phyloP scores from a whole-genome alignment of 2,113 vertebrate species.

The Perognathus longimembris region DNA sequence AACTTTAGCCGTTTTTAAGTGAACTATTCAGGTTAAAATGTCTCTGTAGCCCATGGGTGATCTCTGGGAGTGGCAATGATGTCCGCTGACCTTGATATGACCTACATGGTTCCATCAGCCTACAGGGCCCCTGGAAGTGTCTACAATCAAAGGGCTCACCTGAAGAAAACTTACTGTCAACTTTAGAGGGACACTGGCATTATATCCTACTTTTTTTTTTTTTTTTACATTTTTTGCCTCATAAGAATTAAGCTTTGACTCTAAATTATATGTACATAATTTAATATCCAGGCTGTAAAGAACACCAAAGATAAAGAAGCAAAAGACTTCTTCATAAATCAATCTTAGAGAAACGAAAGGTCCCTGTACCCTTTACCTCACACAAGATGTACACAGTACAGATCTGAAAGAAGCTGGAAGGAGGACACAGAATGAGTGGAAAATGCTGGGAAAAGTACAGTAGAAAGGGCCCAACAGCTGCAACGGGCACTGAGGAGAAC shows the following conservation, averaged over 20 bases:
- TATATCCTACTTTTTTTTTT: neutral
- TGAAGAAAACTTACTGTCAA: neutral
- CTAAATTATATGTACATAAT: no score
- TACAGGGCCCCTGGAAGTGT: neutral
- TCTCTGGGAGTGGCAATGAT: neutral
- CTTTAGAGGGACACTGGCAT: neutral
- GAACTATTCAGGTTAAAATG: slow-evolving; percentile 6
- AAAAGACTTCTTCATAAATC: no score
- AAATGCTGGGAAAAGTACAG: no score
- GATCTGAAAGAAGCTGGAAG: no score
- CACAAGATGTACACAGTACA: no score
- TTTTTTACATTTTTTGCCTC: neutral
- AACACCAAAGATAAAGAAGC: no score
- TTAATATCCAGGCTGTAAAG: no score
- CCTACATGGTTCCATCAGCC: neutral
- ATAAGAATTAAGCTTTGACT: neutral
- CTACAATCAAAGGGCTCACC: neutral
- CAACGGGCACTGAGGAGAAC: no score
- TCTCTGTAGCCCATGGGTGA: neutral
- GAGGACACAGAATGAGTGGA: no score
- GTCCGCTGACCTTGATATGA: neutral
- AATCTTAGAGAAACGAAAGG: no score
- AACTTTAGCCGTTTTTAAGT: slow-evolving; percentile 9
- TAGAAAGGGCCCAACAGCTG: no score
- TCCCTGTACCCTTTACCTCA: no score